These are phyloP conservation scores for Oxytorus armatus DNA, from an alignment of 2,888 invertebrate species.

Conservation along the genomic window DNA sequence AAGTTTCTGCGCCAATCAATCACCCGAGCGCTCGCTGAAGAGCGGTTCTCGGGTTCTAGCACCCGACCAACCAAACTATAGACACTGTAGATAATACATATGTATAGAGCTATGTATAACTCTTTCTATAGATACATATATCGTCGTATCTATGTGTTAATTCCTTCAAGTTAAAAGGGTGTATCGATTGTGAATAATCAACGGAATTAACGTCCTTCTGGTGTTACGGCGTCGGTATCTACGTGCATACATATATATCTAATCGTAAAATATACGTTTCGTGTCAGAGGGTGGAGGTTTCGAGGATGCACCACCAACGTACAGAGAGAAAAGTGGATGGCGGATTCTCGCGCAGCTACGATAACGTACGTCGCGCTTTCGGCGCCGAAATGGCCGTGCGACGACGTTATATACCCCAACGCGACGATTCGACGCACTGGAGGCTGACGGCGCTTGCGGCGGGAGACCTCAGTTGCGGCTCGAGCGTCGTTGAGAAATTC, in stretches of 20 bases:
- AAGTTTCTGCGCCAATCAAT: slow-evolving; percentile 84
- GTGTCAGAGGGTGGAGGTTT: slow-evolving; percentile 4
- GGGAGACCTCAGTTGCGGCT: slow-evolving; percentile 83
- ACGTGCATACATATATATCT: slow-evolving; percentile 1
- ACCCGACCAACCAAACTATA: slow-evolving; percentile 36
- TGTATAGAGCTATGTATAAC: background rate
- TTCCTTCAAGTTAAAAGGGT: background rate
- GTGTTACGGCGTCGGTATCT: background rate
- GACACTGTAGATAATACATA: slow-evolving; percentile 1
- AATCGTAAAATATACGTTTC: slow-evolving; percentile 1
- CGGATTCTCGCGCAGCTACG: slow-evolving; percentile 66
- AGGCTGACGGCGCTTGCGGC: slow-evolving; percentile 82
- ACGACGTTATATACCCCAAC: slow-evolving; percentile 70
- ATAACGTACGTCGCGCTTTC: slow-evolving; percentile 64
- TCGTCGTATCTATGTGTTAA: background rate
- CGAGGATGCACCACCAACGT: slow-evolving; percentile 36
- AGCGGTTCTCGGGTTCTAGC: slow-evolving; percentile 41
- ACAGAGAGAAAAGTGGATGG: slow-evolving; percentile 57
- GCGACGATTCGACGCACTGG: slow-evolving; percentile 83
- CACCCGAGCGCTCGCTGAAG: slow-evolving; percentile 73
- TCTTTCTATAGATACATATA: background rate
- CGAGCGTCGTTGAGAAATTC: slow-evolving; percentile 78
- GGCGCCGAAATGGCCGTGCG: slow-evolving; percentile 69
- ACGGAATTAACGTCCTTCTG: background rate
- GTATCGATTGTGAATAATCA: background rate